Conservation (phyloP, 2,888 invertebrate genomes). For the Schizotus pectinicornis region DNA sequence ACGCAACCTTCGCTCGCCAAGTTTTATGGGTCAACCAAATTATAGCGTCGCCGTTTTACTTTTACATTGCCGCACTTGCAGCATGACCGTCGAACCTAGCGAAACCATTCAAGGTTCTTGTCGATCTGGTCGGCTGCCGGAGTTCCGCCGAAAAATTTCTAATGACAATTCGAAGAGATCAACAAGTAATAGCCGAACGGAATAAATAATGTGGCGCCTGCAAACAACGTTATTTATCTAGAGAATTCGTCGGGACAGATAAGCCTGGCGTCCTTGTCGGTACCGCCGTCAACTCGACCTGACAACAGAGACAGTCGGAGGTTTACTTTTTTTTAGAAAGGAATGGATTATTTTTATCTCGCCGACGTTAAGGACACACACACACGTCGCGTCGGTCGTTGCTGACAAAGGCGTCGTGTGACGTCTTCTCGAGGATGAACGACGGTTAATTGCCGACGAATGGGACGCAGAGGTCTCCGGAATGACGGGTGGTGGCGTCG, state of each 20-base stretch:
- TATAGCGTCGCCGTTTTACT: constrained; percentile 24
- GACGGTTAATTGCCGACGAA: no score
- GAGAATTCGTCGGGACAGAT: constrained; percentile 21
- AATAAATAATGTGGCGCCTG: constrained; percentile 29
- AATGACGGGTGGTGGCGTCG: constrained; percentile 9
- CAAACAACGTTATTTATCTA: constrained; percentile 19
- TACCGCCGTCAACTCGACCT: constrained; percentile 13
- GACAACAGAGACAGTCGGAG: constrained; percentile 18
- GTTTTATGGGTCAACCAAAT: constrained; percentile 28
- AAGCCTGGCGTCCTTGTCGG: constrained; percentile 17
- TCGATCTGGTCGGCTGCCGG: background rate
- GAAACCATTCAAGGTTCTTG: constrained; percentile 21
- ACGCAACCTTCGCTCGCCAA: constrained; percentile 14
- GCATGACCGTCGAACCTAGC: background rate
- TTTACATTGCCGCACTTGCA: constrained; percentile 10
- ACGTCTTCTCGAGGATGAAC: no score
- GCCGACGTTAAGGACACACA: constrained; percentile 8
- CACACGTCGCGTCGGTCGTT: background rate
- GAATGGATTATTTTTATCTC: constrained; percentile 23
- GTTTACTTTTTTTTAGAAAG: constrained; percentile 13
- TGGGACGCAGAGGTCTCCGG: no score
- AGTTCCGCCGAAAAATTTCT: no score
- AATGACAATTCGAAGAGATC: constrained; percentile 14
- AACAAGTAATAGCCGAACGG: constrained; percentile 26
- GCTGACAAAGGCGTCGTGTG: no score